phyloP scores from a whole-genome alignment of 1,140 invertebrate species.

The Penaeus japonicus region DNA sequence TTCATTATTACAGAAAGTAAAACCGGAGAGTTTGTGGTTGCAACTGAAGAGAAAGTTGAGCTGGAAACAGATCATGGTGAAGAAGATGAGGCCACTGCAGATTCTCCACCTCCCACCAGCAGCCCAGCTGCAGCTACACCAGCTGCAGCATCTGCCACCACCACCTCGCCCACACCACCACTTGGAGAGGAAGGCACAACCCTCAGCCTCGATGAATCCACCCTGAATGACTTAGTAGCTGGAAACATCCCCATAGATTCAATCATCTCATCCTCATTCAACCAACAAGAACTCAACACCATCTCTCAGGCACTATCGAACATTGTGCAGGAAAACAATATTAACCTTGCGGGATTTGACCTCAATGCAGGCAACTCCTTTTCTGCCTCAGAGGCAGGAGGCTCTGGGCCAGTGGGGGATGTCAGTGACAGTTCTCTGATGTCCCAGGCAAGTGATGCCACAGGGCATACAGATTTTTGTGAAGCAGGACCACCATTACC shows the following conservation, averaged over 20 bases:
- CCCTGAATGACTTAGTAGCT: slow-evolving; percentile 48
- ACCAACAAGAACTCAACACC: slow-evolving; percentile 62
- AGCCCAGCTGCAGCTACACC: slow-evolving; percentile 11
- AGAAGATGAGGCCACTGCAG: neutral
- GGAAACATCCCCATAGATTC: slow-evolving; percentile 51
- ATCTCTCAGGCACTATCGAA: slow-evolving; percentile 62
- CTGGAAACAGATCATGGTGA: slow-evolving; percentile 13
- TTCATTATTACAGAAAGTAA: slow-evolving; percentile 30
- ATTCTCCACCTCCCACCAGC: neutral
- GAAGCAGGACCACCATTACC: slow-evolving; percentile 19
- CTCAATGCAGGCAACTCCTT: slow-evolving; percentile 29
- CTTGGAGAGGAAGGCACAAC: slow-evolving; percentile 46
- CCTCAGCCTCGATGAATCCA: slow-evolving; percentile 43
- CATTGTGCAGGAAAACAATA: slow-evolving; percentile 56
- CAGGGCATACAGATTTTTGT: slow-evolving; percentile 35
- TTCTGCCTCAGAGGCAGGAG: slow-evolving; percentile 24
- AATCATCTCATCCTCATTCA: slow-evolving; percentile 61
- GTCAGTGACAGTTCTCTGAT: slow-evolving; percentile 50
- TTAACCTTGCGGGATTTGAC: slow-evolving; percentile 42
- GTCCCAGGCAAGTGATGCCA: slow-evolving; percentile 45
- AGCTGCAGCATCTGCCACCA: slow-evolving; percentile 20
- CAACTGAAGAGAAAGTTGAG: slow-evolving; percentile 12
- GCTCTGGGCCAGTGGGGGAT: slow-evolving; percentile 35
- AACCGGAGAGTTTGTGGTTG: slow-evolving; percentile 32
- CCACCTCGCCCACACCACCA: slow-evolving; percentile 26